Conservation (phyloP, 2,888 invertebrate genomes). For the Frankliniella intonsa region DNA sequence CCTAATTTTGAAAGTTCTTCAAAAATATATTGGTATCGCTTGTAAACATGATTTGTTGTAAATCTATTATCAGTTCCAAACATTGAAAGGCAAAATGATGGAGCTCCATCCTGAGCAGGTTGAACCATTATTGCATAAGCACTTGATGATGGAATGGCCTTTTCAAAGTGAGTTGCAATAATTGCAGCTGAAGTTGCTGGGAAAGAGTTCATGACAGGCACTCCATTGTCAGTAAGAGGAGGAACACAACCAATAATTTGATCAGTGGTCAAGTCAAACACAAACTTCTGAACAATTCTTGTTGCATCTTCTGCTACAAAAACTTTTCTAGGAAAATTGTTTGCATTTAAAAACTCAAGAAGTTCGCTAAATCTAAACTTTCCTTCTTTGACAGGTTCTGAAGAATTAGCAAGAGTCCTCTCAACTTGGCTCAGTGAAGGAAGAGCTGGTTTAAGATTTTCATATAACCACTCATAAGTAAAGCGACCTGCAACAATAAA, state of each 20-base stretch:
- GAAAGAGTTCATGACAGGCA: not conserved
- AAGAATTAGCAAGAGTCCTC: no score
- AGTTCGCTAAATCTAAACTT: no score
- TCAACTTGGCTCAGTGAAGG: no score
- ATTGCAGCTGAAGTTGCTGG: conserved; percentile 16
- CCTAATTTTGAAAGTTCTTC: not conserved
- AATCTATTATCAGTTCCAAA: not conserved
- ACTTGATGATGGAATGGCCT: not conserved
- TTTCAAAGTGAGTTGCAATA: conserved; percentile 10
- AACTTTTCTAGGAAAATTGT: no score
- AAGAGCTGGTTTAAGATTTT: no score
- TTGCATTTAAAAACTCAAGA: no score
- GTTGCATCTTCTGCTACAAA: not conserved
- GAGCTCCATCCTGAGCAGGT: not conserved
- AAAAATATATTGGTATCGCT: not conserved
- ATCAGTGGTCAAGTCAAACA: not conserved
- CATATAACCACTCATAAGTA: no score
- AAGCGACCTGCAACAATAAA: no score
- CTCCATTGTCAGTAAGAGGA: conserved; percentile 19
- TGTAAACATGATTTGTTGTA: not conserved
- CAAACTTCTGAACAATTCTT: not conserved
- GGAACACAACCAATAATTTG: conserved; percentile 20
- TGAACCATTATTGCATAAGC: conserved; percentile 24
- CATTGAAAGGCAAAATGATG: not conserved
- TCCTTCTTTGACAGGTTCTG: no score